These are phyloP conservation scores for Chaenodraco wilsoni DNA, from an alignment of 2,797 vertebrate species.

Conservation along the genomic window DNA sequence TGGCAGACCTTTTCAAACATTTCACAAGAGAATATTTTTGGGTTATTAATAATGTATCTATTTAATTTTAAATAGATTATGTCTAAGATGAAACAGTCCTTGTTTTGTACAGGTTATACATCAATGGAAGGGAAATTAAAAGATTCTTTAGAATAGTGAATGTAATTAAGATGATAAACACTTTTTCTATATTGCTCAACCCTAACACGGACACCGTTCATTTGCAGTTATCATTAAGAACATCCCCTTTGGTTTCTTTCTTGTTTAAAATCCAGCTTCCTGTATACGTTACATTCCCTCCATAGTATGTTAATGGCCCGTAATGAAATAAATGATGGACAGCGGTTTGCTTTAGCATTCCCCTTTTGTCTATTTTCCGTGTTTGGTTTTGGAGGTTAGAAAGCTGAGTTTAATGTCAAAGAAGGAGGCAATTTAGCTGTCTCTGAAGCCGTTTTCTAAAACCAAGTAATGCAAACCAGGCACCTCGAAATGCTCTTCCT, in stretches of 20 bases:
- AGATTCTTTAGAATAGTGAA: too few species aligned
- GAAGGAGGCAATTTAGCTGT: conserved; percentile 70
- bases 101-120: not conserved
- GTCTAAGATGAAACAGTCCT: not conserved
- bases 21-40: too few species aligned
- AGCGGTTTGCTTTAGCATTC: conserved; percentile 68
- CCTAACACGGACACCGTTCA: not conserved
- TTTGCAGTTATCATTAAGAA: conserved; percentile 22
- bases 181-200: not conserved
- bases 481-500: conserved; percentile 55
- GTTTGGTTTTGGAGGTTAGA: conserved; percentile 70
- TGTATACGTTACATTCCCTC: conserved; percentile 46
- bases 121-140: not conserved
- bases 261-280: conserved; percentile 58
- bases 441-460: conserved; percentile 61
- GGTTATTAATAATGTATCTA: not conserved
- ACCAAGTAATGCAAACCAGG: conserved; percentile 74
- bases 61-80: not conserved
- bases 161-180: too few species aligned
- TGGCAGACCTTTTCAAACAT: too few species aligned
- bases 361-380: conserved; percentile 65
- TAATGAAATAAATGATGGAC: conserved; percentile 71
- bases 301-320: conserved; percentile 61
- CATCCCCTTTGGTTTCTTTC: conserved; percentile 32
- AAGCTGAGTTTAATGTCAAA: conserved; percentile 63